Evolutionary conservation across 2,888 invertebrate species (phyloP).

Genomic region (Drosophila tanythrix): DNA sequence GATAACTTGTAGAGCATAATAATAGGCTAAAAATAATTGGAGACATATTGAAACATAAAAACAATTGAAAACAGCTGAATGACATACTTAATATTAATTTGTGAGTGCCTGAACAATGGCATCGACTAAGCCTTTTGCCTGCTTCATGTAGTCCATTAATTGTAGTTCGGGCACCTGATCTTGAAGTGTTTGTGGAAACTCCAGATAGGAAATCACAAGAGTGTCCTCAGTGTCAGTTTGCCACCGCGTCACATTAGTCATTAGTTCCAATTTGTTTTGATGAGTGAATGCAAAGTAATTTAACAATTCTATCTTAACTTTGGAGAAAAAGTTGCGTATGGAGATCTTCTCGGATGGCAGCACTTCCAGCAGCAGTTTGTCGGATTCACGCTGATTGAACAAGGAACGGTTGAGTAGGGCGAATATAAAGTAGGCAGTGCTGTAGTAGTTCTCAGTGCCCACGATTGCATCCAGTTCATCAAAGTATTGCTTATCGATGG

Average conservation of each 20-base stretch:
- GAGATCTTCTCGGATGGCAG: slow-evolving; percentile 56
- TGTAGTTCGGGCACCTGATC: slow-evolving; percentile 51
- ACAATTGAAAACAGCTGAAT: background rate
- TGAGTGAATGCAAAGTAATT: slow-evolving; percentile 40
- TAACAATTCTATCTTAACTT: slow-evolving; percentile 20
- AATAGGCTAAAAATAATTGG: too few species aligned
- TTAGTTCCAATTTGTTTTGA: slow-evolving; percentile 32
- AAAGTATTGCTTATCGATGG: slow-evolving; percentile 57
- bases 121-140: slow-evolving; percentile 32
- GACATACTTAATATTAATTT: background rate
- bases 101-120: slow-evolving; percentile 13
- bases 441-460: slow-evolving; percentile 51
- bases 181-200: slow-evolving; percentile 47
- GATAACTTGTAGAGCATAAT: background rate
- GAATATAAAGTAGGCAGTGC: slow-evolving; percentile 59
- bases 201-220: slow-evolving; percentile 42
- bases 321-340: slow-evolving; percentile 55
- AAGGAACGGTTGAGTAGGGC: slow-evolving; percentile 45
- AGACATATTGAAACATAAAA: background rate
- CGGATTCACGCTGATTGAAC: slow-evolving; percentile 15
- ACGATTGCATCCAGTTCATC: slow-evolving; percentile 39
- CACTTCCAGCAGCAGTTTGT: slow-evolving; percentile 44
- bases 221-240: slow-evolving; percentile 39
- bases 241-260: slow-evolving; percentile 48
- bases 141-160: slow-evolving; percentile 54